Percentiles rank a stretch among this genome's conserved stretches.
Conservation (phyloP, 2,113 vertebrate species). For the Clarias macrocephalus region DNA sequence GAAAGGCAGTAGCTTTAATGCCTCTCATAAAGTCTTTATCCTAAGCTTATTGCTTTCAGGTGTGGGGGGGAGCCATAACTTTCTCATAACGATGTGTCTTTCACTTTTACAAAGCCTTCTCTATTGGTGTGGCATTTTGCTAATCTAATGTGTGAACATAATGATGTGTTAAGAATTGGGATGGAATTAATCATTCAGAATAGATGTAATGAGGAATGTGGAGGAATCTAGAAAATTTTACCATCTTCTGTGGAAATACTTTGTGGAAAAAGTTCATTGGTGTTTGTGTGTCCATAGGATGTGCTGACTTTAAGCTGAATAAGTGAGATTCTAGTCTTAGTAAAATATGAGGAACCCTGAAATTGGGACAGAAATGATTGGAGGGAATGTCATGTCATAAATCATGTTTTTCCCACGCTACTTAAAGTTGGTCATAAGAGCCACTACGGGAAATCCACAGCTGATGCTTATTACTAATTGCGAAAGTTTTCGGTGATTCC, state of each 20-base stretch:
- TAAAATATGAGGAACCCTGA: not conserved
- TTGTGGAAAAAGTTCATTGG: not conserved
- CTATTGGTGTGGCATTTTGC: not conserved
- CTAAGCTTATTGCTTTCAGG: constrained; percentile 29
- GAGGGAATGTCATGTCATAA: not conserved
- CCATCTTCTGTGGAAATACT: not conserved
- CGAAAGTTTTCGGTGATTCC: constrained; percentile 32
- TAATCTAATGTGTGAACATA: not conserved
- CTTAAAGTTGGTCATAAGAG: not conserved
- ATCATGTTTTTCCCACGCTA: not conserved
- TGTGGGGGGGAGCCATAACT: constrained; percentile 58
- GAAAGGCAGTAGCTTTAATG: not conserved
- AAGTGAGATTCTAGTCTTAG: not conserved
- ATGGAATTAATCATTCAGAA: no score
- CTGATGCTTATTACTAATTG: constrained; percentile 3
- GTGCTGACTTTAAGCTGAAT: no score
- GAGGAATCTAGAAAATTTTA: not conserved
- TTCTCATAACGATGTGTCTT: constrained; percentile 57
- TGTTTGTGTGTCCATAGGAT: not conserved
- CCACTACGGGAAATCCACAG: constrained; percentile 19
- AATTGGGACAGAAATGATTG: not conserved
- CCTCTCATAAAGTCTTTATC: not conserved
- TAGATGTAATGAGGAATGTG: not conserved
- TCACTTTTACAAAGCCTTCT: constrained; percentile 25
- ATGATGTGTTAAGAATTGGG: not conserved